phyloP scores from a whole-genome alignment of 2,113 vertebrate species.

The Acanthisitta chloris region DNA sequence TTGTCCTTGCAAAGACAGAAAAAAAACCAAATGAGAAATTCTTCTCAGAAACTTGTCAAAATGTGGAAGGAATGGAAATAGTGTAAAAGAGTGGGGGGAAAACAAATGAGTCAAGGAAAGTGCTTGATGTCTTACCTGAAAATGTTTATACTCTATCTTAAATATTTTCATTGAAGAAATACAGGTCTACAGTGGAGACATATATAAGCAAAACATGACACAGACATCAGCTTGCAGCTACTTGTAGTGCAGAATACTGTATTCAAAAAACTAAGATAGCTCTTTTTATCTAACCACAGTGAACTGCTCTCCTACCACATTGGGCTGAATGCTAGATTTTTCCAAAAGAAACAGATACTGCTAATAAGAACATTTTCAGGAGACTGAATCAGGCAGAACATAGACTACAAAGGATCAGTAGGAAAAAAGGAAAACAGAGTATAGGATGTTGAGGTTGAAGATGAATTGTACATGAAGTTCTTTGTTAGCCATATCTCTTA shows the following conservation, averaged over 20 bases:
- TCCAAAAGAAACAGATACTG: neutral
- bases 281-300: neutral
- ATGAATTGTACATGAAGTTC: accelerated
- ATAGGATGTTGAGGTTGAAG: neutral
- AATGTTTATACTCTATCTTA: neutral
- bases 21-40: neutral
- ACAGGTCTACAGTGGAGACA: neutral
- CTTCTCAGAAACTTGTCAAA: neutral
- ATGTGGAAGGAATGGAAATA: neutral
- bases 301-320: neutral
- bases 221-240: neutral
- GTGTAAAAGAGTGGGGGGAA: neutral
- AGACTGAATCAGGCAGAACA: neutral
- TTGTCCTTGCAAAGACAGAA: neutral
- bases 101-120: neutral
- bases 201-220: neutral
- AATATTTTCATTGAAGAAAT: neutral
- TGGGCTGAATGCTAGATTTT: neutral
- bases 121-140: neutral
- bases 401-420: neutral
- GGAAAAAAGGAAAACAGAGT: neutral
- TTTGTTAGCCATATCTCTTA: neutral
- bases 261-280: neutral
- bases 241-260: neutral
- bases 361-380: neutral